Evolutionary conservation across 2,797 vertebrate genomes (phyloP), one percentile per base, ranked within the genome.

Genomic region (Dallia pectoralis): DNA sequence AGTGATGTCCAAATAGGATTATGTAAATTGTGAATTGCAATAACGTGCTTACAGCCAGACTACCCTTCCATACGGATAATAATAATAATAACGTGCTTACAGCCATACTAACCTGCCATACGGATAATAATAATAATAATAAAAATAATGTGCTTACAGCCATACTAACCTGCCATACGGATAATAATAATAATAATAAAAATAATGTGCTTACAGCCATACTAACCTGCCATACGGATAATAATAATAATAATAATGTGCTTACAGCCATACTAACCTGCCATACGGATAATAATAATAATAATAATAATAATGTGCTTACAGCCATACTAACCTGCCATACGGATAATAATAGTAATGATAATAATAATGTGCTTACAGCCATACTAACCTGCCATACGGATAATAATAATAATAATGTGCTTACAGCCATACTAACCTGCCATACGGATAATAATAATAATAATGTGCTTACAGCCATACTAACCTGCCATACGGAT

Each of bases 71-170:
- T 99, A 74, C 92, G 93, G 22, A 87, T n/a, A n/a, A n/a, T n/a
- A n/a, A n/a, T n/a, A n/a, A n/a, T n/a, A n/a, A n/a, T n/a, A 77
- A 32, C 74, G 1, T 71, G 25, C 88, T 85, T 87, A 33, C 86
- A 99, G 96, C 95, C 97, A 0, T 94, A 99, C 91, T 99, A 98
- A 85, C 94, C 94, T 0, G 94, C 95, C 76, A 95, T 99, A 74
- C 92, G 93, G 22, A 87, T n/a, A n/a, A n/a, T n/a, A n/a, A n/a
- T n/a, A n/a, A n/a, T n/a, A n/a, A n/a, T n/a, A n/a, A n/a, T n/a
- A n/a, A n/a, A n/a, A n/a, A n/a, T n/a, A 77, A 32, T 75, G 1
- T 71, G 25, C 88, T 85, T 87, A 33, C 86, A 99, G 96, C 95
- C 97, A 0, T 94, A 99, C 91, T 99, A 98, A 85, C 94, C 94